Conservation (phyloP, 2,888 invertebrate genomes). For the Lasiommata megera region DNA sequence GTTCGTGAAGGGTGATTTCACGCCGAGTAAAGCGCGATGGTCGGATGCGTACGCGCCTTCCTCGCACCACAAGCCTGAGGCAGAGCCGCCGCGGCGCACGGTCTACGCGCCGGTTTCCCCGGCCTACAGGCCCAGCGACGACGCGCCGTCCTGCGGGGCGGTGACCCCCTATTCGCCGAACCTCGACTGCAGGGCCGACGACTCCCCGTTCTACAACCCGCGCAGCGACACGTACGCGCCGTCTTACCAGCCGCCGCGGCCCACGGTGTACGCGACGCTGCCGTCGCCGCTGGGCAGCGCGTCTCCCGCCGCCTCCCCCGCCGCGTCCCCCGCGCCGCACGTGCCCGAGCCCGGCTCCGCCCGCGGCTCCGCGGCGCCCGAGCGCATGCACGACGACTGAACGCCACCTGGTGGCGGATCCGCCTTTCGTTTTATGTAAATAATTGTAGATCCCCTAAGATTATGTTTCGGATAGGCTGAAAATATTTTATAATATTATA, state of each 20-base stretch:
- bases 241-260: conserved; percentile 74
- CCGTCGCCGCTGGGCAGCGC: conserved; percentile 69
- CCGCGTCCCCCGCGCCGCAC: conserved; percentile 59
- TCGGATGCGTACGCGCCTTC: conserved; percentile 84
- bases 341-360: conserved; percentile 47
- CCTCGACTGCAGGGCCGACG: conserved; percentile 67
- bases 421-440: conserved; percentile 71
- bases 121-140: conserved; percentile 73
- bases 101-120: conserved; percentile 76
- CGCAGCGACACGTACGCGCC: conserved; percentile 77
- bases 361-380: conserved; percentile 48
- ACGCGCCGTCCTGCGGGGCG: conserved; percentile 76
- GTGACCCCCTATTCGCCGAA: conserved; percentile 77
- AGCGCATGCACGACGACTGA: conserved; percentile 55
- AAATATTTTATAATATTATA: conserved; percentile 80
- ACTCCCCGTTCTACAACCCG: conserved; percentile 78
- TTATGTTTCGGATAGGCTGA: conserved; percentile 76
- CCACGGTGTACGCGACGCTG: conserved; percentile 74
- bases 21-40: conserved; percentile 83
- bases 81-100: conserved; percentile 77
- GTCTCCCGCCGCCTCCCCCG: conserved; percentile 66
- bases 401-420: conserved; percentile 40
- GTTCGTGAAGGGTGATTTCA: conserved; percentile 84
- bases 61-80: conserved; percentile 81
- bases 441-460: conserved; percentile 73